A percentile compares a stretch with the other conserved stretches of the same genome.
These are phyloP conservation scores for Etheostoma spectabile DNA, from an alignment of 2,113 vertebrate species.

Conservation along the genomic window DNA sequence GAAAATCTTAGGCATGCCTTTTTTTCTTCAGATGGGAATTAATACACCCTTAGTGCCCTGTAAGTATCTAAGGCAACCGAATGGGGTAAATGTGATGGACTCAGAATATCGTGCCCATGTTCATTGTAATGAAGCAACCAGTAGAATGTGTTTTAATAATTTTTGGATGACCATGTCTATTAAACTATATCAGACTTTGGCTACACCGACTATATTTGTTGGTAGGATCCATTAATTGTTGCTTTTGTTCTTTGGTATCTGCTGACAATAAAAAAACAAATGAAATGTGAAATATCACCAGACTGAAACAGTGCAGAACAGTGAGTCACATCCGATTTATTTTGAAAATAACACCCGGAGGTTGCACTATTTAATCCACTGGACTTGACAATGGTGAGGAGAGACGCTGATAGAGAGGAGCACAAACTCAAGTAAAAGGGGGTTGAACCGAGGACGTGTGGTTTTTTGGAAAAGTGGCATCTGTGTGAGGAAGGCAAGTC, in stretches of 20 bases:
- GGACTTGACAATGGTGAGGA: conserved; percentile 50
- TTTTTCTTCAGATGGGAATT: neutral
- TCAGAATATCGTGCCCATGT: neutral
- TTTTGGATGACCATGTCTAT: neutral
- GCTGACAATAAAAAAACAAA: neutral
- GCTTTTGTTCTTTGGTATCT: neutral
- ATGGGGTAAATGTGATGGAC: neutral
- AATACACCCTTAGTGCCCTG: neutral
- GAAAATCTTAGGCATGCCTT: too few species aligned
- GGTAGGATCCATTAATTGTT: neutral
- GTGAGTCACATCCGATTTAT: conserved; percentile 49
- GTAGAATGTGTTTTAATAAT: neutral
- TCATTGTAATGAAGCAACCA: neutral
- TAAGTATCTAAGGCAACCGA: neutral
- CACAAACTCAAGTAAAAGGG: conserved; percentile 59
- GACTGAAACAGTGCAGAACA: neutral
- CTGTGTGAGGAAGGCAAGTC: conserved; percentile 56
- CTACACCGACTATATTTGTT: neutral
- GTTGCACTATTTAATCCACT: neutral
- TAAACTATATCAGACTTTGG: neutral
- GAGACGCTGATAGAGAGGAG: conserved; percentile 57
- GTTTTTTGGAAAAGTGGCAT: conserved; percentile 71
- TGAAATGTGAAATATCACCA: neutral
- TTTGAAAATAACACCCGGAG: conserved; percentile 60
- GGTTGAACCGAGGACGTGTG: conserved; percentile 82